phyloP scores from a whole-genome alignment of 1,140 invertebrate genomes.

The Manduca sexta region DNA sequence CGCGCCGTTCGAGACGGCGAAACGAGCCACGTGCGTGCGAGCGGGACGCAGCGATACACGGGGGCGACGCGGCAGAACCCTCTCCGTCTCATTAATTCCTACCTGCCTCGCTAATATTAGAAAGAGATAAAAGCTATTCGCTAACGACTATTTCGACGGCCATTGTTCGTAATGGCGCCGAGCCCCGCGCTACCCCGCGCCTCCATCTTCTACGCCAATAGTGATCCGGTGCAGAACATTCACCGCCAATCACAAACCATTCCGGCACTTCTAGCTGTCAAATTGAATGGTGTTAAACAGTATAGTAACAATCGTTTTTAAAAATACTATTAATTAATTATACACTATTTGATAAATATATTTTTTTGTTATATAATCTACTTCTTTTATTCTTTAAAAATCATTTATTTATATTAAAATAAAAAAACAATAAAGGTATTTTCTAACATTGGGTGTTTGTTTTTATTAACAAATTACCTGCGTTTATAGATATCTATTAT shows the following conservation, averaged over 20 bases:
- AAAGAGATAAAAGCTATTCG: conserved; percentile 72
- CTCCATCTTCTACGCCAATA: conserved; percentile 66
- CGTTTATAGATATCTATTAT: too few species aligned
- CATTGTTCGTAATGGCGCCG: conserved; percentile 68
- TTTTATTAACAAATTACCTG: too few species aligned
- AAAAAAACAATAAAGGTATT: too few species aligned
- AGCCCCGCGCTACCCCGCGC: conserved; percentile 54
- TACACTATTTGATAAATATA: too few species aligned
- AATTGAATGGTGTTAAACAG: conserved; percentile 57
- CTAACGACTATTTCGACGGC: conserved; percentile 62
- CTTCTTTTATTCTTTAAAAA: too few species aligned
- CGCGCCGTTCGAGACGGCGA: conserved; percentile 54
- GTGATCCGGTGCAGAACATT: conserved; percentile 69
- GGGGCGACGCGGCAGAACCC: conserved; percentile 43
- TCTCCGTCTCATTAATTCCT: conserved; percentile 70
- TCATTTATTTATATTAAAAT: too few species aligned
- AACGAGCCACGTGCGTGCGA: conserved; percentile 45
- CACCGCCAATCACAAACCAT: conserved; percentile 72
- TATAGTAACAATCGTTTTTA: conserved; percentile 33
- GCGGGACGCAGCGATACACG: conserved; percentile 30
- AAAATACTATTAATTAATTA: too few species aligned
- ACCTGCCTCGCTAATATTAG: conserved; percentile 67
- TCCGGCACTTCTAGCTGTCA: conserved; percentile 71
- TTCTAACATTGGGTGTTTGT: too few species aligned
- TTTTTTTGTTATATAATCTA: too few species aligned